Evolutionary conservation across 2,888 invertebrate species (phyloP), one percentile per base, ranked within the genome.

Genomic region (Nesidiocoris tenuis): DNA sequence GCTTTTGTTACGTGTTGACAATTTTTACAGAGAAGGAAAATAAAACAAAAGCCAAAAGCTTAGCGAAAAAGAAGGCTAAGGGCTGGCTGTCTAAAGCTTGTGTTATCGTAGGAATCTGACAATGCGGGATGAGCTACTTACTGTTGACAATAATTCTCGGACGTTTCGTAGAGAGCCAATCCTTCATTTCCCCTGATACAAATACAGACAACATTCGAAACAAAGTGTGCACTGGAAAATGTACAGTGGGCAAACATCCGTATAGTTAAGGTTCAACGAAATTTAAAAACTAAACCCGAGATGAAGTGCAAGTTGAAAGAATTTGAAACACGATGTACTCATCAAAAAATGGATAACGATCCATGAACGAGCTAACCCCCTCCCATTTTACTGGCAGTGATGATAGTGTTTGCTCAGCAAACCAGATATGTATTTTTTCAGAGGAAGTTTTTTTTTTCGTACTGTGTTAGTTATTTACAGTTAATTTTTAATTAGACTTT

Each of bases 141-240:
- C 80, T 80, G 80, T 77, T 78, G 80, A 21, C 79, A 78, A 70
- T 80, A 80, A 61, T 79, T 76, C 59, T 80, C 79, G 22, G 79
- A 76, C 70, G 79, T 77, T 59, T 79, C 78, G 74, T 79, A 80
- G 77, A 80, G 77, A 61, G 80, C 76, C 76, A 79, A 77, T 70
- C 78, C 80, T 77, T 80, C 79, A 72, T 78, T 79, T 61, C 80
- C 80, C 80, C 80, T 80, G 77, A 75, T 75, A 75, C 61, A 77
- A 68, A 75, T 77, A 74, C 72, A 72, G 63, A 72, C 70, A 70
- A 59, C 72, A 72, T 61, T 61, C 72, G 72, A 72, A 72, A 61
- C 25, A 55, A 72, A 61, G 16, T 25, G 72, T 72, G 72, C 70
- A 70, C 70, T 70, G 57, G 59, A 70, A 59, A 70, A 70, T 70